Percentiles rank a stretch among this genome's conserved stretches.
These are phyloP conservation scores for Cephalopholis sonnerati DNA, from an alignment of 2,113 vertebrate species.

Conservation along the genomic window DNA sequence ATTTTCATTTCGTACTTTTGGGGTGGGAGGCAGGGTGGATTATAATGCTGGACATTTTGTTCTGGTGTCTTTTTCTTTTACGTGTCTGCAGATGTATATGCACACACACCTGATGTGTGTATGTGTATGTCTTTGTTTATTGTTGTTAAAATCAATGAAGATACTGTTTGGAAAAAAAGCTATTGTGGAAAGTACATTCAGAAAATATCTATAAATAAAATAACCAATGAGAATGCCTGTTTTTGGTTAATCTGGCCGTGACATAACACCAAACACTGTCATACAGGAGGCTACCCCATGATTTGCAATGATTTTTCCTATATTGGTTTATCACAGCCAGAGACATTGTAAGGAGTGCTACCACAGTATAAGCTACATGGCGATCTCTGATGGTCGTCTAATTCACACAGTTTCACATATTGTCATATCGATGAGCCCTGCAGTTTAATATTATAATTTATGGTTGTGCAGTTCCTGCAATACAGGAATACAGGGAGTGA, in stretches of 20 bases:
- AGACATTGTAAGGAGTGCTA: not conserved
- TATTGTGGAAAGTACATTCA: not conserved
- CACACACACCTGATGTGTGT: too few species aligned
- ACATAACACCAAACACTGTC: too few species aligned
- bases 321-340: not conserved
- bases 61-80: too few species aligned
- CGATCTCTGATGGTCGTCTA: not conserved
- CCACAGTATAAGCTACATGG: not conserved
- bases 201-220: not conserved
- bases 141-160: too few species aligned
- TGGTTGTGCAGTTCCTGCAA: not conserved
- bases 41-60: too few species aligned
- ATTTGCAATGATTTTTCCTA: not conserved
- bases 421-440: too few species aligned
- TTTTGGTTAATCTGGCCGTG: not conserved
- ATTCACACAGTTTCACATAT: too few species aligned
- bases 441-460: not conserved
- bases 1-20: too few species aligned
- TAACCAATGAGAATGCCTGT: not conserved
- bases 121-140: too few species aligned
- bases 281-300: not conserved
- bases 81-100: too few species aligned
- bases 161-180: too few species aligned
- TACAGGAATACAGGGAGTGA: not conserved
- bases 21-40: too few species aligned